Evolutionary conservation across 1,140 invertebrate species (phyloP).

Genomic region (Zaprionus inermis): DNA sequence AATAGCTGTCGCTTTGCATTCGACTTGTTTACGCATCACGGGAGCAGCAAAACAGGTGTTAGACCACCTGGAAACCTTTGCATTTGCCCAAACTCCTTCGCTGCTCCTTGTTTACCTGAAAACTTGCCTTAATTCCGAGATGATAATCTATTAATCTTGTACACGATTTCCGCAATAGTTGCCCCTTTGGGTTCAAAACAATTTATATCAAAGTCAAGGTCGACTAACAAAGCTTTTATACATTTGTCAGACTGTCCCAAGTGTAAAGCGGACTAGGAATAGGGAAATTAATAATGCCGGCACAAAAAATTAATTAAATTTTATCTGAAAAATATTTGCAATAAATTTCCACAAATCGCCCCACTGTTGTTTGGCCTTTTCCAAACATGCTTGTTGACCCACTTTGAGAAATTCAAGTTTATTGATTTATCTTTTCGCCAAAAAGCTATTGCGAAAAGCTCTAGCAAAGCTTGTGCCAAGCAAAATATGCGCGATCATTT

Average conservation of each 20-base stretch:
- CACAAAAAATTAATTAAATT: too few relatives aligned
- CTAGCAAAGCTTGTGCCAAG: conserved; percentile 1
- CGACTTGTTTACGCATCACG: conserved; percentile 67
- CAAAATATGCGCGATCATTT: conserved; percentile 8
- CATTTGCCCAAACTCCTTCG: background rate
- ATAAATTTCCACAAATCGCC: background rate
- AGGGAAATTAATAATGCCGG: too few relatives aligned
- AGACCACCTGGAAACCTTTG: conserved; percentile 8
- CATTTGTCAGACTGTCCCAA: background rate
- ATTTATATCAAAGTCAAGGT: conserved; percentile 2
- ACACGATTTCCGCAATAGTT: conserved; percentile 19
- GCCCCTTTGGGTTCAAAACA: background rate
- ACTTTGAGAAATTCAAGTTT: background rate
- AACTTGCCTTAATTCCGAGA: background rate
- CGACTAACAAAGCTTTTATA: background rate
- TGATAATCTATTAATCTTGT: conserved; percentile 40
- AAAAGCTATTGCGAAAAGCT: conserved; percentile 18
- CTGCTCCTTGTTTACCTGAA: conserved; percentile 4
- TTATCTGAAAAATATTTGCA: too few relatives aligned
- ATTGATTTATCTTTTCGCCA: background rate
- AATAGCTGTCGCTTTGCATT: conserved; percentile 69
- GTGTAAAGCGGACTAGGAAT: background rate
- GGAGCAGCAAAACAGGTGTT: conserved; percentile 54
- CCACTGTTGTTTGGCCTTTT: background rate
- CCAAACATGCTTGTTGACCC: background rate